Evolutionary conservation across 2,888 invertebrate species (phyloP), one percentile per base, ranked within the genome.

Genomic region (Thereva nobilitata): DNA sequence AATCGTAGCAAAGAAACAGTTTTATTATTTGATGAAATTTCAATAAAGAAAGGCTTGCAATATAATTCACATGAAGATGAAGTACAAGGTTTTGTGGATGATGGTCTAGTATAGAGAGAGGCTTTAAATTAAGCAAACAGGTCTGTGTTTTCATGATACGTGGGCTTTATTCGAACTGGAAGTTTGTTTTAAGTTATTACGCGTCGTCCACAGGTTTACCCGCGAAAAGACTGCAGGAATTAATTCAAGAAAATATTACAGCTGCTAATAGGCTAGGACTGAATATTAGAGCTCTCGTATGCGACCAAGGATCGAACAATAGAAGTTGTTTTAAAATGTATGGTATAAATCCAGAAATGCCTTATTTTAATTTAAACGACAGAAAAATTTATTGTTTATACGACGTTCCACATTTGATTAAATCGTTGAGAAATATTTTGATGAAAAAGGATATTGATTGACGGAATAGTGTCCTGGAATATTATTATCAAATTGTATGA

Each of bases 381-480:
- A 23, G 23, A 23, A 23, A 23, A 23, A 23, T 23, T 23, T 23
- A 23, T 23, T 23, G 23, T 23, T 23, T 23, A 23, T 23, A 23
- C 23, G 23, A 23, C 2, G 52, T 50, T 49, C 65, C 55, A n/a
- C 65, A 65, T 65, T 56, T 56, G 23, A 56, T 65, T 10, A 64
- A 64, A 53, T 55, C 65, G 9, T 55, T 65, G 23, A n/a, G 50
- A 40, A 66, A 57, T 54, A 57, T 35, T n/a, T 49, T 57, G 8
- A 57, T 57, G 35, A 64, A 64, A 52, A 34, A 37, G 38, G 44
- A 64, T 56, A 38, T 65, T 8, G 41, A 10, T 55, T 12, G 49
- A 68, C 52, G 64, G 68, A 45, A 65, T 57, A 45, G 64, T 65
- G 42, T 53, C 45, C 44, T 68, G 68, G 64, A 37, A 61, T 45